Base-by-base conservation (phyloP, 2,888 invertebrate species). In the Margaritifera margaritifera region DNA sequence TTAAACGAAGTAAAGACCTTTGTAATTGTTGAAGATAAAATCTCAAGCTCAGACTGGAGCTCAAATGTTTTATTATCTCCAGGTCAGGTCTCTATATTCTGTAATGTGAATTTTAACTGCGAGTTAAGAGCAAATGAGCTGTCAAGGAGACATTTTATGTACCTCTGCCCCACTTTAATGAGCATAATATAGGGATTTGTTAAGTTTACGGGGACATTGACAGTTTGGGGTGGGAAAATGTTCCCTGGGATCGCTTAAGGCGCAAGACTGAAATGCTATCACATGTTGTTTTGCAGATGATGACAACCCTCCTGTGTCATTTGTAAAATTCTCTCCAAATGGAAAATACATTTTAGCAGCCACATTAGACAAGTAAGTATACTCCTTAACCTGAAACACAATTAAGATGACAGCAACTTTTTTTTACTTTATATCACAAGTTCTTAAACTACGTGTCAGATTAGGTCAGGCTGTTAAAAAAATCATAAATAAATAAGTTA, bases 281-380 rank as follows among this genome's bases (percentile, higher is more conserved):
- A 42, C 42, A 8, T 42, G 11, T 15, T 65, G 6, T 60, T 64
- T 77, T 84, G 57, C 81, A 91, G 99, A 99, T 89, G 98, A 99
- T 89, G 99, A 99, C 88, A 99, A 99, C 91, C 99, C 99, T 18
- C 99, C 99, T 0, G 99, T 99, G 18, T 99, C 99, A 11, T 99
- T 99, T 91, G 99, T 99, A 0, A 99, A 99, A 90, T 99, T 99
- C 91, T 99, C 99, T 62, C 99, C 99, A 0, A 99, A 99, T 90
- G 99, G 99, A 84, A 99, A 99, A 91, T 99, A 99, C 88, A 99
- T 99, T 77, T 91, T 99, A 79, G 98, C 99, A 22, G 99, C 99
- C 15, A 99, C 99, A 0, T 91, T 99, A 68, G 99, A 99, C 91
- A 99, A 98, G 91, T 91, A 79, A 84, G 86, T 79, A 60, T 55